Conservation (phyloP, 2,113 vertebrate species). For the Lampris megalopsis region DNA sequence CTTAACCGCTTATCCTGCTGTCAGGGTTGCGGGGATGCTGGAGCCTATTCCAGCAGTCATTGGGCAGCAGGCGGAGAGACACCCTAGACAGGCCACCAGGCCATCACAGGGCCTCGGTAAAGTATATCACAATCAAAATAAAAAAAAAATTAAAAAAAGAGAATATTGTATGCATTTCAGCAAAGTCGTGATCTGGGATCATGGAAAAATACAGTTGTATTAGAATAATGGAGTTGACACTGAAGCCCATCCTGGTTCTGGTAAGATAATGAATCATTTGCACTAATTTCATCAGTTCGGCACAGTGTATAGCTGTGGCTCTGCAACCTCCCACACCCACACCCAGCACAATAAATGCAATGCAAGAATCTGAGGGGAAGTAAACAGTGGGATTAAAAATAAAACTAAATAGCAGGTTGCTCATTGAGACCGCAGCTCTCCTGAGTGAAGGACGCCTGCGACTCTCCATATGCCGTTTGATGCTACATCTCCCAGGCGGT, state of each 20-base stretch:
- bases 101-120: no score
- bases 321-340: background rate
- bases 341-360: background rate
- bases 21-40: no score
- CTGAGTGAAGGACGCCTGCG: background rate
- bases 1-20: no score
- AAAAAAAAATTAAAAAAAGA: no score
- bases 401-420: background rate
- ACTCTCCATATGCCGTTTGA: background rate
- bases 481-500: background rate
- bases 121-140: no score
- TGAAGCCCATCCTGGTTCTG: background rate
- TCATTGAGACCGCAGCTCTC: background rate
- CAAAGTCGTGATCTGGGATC: no score
- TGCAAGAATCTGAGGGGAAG: background rate
- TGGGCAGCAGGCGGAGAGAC: no score
- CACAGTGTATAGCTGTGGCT: background rate
- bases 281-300: background rate
- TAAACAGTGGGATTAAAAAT: background rate
- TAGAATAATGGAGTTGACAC: no score
- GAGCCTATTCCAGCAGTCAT: no score
- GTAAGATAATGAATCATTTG: slow-evolving; percentile 7
- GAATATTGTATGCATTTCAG: no score
- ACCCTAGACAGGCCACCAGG: no score
- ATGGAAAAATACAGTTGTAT: no score